Evolutionary conservation across 2,113 vertebrate species (phyloP).

Genomic region (Potamarius usumacintae): DNA sequence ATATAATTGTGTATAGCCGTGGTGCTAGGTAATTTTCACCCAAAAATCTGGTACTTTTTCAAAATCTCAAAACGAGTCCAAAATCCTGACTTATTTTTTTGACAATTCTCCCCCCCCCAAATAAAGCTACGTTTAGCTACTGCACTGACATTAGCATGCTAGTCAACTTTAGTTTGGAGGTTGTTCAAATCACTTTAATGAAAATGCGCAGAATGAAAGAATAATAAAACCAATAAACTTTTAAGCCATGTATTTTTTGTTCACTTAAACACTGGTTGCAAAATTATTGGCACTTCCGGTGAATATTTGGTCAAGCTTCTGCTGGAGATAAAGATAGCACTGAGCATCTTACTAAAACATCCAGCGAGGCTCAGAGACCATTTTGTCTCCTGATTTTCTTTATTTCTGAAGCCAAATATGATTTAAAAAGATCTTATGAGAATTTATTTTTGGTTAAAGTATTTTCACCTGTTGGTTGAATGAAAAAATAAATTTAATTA

Average conservation of each 20-base stretch:
- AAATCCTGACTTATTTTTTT: too few species aligned
- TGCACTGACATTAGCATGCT: slow-evolving; percentile 1
- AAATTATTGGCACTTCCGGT: background rate
- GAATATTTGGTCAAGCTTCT: background rate
- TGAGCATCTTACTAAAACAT: background rate
- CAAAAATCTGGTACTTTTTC: background rate
- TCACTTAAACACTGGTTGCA: background rate
- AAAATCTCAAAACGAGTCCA: background rate
- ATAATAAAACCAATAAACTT: background rate
- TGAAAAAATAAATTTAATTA: background rate
- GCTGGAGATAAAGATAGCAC: background rate
- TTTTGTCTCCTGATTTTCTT: background rate
- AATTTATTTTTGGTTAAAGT: background rate
- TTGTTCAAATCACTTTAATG: background rate
- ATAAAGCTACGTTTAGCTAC: background rate
- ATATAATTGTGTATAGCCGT: background rate
- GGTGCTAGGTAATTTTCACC: background rate
- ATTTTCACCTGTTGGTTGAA: background rate
- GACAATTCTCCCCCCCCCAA: background rate
- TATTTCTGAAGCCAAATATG: background rate
- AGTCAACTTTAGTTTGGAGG: background rate
- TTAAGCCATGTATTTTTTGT: background rate
- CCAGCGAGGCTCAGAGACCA: background rate
- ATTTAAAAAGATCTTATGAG: background rate
- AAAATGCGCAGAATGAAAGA: background rate